Percentiles rank a stretch among this genome's conserved stretches.
Conservation (phyloP, 1,140 invertebrate species). For the Drosophila novamexicana region DNA sequence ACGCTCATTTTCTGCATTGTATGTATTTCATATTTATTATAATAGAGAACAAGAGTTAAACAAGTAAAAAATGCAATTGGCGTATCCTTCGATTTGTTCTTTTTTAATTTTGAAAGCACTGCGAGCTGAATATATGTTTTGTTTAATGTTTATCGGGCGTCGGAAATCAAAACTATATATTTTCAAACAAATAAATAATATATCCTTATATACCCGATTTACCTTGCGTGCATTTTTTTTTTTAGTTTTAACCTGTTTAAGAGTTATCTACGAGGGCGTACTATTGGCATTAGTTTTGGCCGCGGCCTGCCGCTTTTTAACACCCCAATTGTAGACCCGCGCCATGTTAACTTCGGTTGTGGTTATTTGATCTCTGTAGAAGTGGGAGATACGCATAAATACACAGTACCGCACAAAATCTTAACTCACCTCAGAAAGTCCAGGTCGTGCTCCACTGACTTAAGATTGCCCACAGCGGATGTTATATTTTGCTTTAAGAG, state of each 20-base stretch:
- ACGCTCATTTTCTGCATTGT: slow-evolving; percentile 22
- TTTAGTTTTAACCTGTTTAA: neutral
- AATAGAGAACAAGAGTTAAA: slow-evolving; percentile 51
- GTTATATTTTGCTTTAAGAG: slow-evolving; percentile 95
- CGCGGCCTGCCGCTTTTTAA: slow-evolving; percentile 91
- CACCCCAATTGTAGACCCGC: slow-evolving; percentile 97
- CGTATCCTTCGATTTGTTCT: slow-evolving; percentile 28
- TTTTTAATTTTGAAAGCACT: slow-evolving; percentile 40
- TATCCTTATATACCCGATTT: slow-evolving; percentile 23
- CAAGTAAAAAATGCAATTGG: slow-evolving; percentile 43
- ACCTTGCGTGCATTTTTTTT: slow-evolving; percentile 23
- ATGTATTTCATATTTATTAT: slow-evolving; percentile 59
- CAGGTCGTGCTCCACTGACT: slow-evolving; percentile 95
- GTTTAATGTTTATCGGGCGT: slow-evolving; percentile 20
- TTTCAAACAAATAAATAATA: slow-evolving; percentile 64
- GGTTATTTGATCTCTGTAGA: slow-evolving; percentile 96
- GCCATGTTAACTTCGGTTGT: slow-evolving; percentile 99
- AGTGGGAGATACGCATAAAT: neutral
- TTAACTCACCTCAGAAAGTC: slow-evolving; percentile 84
- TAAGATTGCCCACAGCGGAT: slow-evolving; percentile 93
- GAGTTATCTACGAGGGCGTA: slow-evolving; percentile 49
- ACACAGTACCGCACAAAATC: neutral
- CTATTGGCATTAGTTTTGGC: slow-evolving; percentile 60
- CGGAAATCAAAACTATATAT: neutral
- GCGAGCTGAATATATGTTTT: slow-evolving; percentile 35